phyloP scores from a whole-genome alignment of 2,113 vertebrate genomes.

The Nerophis ophidion region DNA sequence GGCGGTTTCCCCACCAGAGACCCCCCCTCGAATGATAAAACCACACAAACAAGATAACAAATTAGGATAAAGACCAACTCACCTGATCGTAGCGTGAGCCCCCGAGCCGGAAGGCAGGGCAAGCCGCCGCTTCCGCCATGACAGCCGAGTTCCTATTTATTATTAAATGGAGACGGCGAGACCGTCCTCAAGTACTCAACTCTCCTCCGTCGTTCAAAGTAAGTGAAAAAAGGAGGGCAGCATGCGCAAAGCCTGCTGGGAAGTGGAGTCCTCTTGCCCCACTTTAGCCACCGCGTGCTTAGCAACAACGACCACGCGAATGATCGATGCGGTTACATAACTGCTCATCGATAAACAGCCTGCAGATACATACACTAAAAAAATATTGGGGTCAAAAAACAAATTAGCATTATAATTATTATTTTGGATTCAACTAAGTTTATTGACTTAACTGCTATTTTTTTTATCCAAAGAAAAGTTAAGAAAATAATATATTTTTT shows the following conservation, averaged over 20 bases:
- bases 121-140: conserved; percentile 80
- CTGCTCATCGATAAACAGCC: conserved; percentile 43
- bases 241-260: conserved; percentile 57
- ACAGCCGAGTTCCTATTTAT: conserved; percentile 60
- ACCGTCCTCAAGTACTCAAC: conserved; percentile 57
- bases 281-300: conserved; percentile 8
- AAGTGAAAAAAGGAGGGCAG: conserved; percentile 20
- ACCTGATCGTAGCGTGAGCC: conserved; percentile 90
- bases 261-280: conserved; percentile 57
- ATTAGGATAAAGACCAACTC: neutral
- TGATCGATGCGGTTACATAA: conserved; percentile 59
- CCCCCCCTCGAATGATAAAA: conserved; percentile 11
- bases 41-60: conserved; percentile 5
- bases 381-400: neutral
- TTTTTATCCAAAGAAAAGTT: too few species aligned
- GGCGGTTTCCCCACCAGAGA: conserved; percentile 33
- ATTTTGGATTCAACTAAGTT: neutral
- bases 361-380: neutral
- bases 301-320: too few species aligned
- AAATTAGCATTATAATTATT: neutral
- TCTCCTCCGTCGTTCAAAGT: conserved; percentile 48
- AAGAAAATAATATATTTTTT: too few species aligned
- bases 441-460: too few species aligned
- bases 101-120: conserved; percentile 85
- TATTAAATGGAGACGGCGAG: conserved; percentile 51